Conservation (phyloP, 1,140 invertebrate genomes). For the Hestina assimilis region DNA sequence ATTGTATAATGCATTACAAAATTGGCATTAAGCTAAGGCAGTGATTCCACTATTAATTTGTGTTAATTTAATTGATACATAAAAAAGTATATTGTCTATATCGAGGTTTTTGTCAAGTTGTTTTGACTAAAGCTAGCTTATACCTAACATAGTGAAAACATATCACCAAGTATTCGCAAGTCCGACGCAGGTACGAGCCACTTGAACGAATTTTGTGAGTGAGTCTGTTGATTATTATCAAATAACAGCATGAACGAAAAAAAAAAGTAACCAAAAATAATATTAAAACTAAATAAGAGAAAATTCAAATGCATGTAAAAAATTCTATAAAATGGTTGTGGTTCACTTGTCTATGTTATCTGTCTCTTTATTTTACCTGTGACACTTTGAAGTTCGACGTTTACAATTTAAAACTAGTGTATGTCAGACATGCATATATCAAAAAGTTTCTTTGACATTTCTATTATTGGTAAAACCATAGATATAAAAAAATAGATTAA, state of each 20-base stretch:
- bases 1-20: no score
- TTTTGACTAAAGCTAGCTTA: conserved; percentile 25
- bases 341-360: background rate
- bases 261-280: background rate
- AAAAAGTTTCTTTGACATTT: no score
- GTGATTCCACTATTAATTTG: no score
- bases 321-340: background rate
- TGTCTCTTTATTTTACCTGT: background rate
- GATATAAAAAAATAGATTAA: no score
- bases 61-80: no score
- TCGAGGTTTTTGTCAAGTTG: conserved; percentile 9
- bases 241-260: conserved; percentile 28
- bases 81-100: background rate
- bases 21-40: no score
- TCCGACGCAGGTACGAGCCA: background rate
- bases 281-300: conserved; percentile 8
- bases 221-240: conserved; percentile 27
- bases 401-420: no score
- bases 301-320: background rate
- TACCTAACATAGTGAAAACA: conserved; percentile 18
- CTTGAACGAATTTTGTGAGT: conserved; percentile 27
- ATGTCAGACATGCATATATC: no score
- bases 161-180: conserved; percentile 13
- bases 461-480: no score
- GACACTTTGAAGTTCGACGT: no score